Evolutionary conservation across 2,888 invertebrate species (phyloP).

Genomic region (Rugalucina vietnamica): DNA sequence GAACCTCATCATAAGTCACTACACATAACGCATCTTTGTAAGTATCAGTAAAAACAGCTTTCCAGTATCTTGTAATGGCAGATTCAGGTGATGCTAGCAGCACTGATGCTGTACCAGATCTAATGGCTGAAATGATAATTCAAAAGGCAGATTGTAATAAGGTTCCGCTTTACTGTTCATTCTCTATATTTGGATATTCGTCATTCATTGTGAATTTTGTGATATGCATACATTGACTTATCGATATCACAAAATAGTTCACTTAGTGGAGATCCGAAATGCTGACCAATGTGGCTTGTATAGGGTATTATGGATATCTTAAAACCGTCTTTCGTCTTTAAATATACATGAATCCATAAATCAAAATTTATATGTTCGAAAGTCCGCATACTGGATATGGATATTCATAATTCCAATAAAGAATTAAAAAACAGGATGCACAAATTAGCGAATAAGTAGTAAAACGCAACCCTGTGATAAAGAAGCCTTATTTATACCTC

Average conservation of each 20-base stretch:
- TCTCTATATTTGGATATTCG: background rate
- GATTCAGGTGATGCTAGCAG: background rate
- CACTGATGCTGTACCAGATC: background rate
- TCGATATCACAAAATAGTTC: background rate
- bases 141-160: background rate
- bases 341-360: no score
- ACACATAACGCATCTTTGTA: background rate
- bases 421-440: no score
- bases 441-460: no score
- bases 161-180: background rate
- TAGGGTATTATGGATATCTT: no score
- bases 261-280: no score
- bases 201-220: background rate
- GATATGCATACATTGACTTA: background rate
- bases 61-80: background rate
- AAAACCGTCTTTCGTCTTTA: no score
- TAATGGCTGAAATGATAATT: background rate
- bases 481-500: no score
- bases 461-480: no score
- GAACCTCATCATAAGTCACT: background rate
- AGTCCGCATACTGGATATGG: no score
- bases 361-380: no score
- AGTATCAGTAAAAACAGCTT: background rate
- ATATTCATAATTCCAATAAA: no score
- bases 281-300: no score